Evolutionary conservation across 1,140 invertebrate species (phyloP), one percentile per base, ranked within the genome.

Genomic region (Centruroides sculpturatus): DNA sequence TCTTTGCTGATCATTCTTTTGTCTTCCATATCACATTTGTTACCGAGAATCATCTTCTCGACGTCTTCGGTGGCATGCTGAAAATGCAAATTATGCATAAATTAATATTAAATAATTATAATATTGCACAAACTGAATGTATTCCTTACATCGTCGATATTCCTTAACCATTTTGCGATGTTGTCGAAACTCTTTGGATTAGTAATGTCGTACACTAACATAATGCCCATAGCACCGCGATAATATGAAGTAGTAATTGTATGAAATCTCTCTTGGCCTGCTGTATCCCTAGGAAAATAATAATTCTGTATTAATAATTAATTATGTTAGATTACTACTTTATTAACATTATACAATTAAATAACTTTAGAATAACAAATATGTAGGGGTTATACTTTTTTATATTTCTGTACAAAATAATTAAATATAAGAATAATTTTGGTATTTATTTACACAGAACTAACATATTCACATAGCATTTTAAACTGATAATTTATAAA

Each of bases 41-140:
- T 99, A 57, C 96, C 96, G 68, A 99, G 79, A 69, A 99, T 93
- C 95, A 99, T 98, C 76, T 98, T 98, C 71, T 98, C 95, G 57
- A 99, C 96, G 81, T 99, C 94, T 79, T 98, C 95, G 80, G 94
- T 98, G 34, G 95, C 96, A 81, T 99, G 94, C 88, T 94, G 69
- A 3, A 64, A 61, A 41, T 41, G 41, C 3, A 3, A 41, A 41
- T 41, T 41, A 41, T 6, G 8, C 0, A 41, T 0, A 41, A 41
- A 41, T 6, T 41, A 41, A 41, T 8, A n/a, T n/a, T n/a, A 41
- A 23, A 41, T 41, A 41, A 41, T 41, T 6, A 41, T 3, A 41
- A 41, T 41, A 41, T 23, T 23, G 23, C 23, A 23, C 23, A 23
- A 23, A 23, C 23, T 23, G 23, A 23, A 23, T 0, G 3, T 6